phyloP scores from a whole-genome alignment of 1,140 invertebrate species.

The Zaprionus taronus region DNA sequence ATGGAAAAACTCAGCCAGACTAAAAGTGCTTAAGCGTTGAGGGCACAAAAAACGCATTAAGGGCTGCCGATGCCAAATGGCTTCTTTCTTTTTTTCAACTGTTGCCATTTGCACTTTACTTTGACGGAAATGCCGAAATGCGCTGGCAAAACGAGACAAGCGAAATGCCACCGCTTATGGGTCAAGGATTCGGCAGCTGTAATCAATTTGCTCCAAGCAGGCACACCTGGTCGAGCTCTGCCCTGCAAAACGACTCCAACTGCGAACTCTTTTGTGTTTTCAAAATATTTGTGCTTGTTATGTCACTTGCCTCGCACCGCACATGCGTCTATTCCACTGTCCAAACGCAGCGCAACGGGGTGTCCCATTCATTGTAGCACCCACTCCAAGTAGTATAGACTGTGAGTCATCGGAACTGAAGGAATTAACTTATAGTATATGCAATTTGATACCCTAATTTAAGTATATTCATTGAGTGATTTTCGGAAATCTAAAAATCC shows the following conservation, averaged over 20 bases:
- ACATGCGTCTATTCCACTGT: constrained; percentile 11
- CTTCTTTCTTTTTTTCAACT: constrained; percentile 31
- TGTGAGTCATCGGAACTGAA: constrained; percentile 8
- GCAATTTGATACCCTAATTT: not conserved
- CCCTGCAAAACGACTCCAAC: not conserved
- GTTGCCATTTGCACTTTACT: constrained; percentile 64
- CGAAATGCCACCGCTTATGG: constrained; percentile 58
- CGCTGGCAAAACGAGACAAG: constrained; percentile 30
- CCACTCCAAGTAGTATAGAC: not conserved
- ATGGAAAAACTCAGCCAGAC: constrained; percentile 43
- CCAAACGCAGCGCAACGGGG: constrained; percentile 19
- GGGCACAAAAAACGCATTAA: constrained; percentile 57
- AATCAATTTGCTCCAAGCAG: constrained; percentile 51
- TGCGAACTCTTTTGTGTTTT: constrained; percentile 37
- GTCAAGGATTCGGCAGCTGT: constrained; percentile 67
- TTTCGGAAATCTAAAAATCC: not conserved
- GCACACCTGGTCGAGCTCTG: constrained; percentile 56
- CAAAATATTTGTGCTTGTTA: constrained; percentile 69
- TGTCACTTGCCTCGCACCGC: constrained; percentile 49
- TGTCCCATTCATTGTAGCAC: constrained; percentile 21
- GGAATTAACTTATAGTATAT: not conserved
- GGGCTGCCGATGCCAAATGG: constrained; percentile 38
- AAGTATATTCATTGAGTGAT: not conserved
- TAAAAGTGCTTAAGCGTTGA: constrained; percentile 22
- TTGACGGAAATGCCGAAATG: constrained; percentile 68